Conservation (phyloP, 2,113 vertebrate species). For the Tyrannus savana region DNA sequence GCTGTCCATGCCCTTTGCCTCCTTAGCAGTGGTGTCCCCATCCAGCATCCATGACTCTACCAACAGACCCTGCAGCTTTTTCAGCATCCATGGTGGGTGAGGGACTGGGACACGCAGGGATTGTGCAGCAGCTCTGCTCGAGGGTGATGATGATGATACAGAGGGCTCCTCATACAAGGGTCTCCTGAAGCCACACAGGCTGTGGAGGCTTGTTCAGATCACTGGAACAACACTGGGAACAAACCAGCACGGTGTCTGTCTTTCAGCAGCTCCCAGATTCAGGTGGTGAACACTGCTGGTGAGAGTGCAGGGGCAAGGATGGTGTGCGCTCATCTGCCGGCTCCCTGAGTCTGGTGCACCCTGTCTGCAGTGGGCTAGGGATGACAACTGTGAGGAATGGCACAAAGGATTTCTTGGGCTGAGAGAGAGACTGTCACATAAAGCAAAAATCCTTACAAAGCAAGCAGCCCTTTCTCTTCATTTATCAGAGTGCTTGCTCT, state of each 20-base stretch:
- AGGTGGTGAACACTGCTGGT: accelerated
- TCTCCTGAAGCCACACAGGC: background rate
- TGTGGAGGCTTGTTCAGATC: background rate
- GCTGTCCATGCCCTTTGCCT: background rate
- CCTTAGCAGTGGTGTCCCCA: background rate
- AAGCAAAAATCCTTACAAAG: background rate
- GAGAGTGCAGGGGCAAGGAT: accelerated
- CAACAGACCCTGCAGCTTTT: background rate
- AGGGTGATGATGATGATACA: accelerated
- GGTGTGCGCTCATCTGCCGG: accelerated
- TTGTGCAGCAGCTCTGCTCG: accelerated
- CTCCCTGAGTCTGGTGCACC: background rate
- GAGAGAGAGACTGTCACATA: background rate
- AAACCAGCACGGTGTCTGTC: background rate
- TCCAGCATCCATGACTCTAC: background rate
- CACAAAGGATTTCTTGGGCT: background rate
- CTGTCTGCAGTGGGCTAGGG: background rate
- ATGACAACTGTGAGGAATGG: background rate
- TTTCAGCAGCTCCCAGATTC: background rate
- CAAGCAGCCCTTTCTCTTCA: background rate
- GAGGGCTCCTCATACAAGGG: background rate
- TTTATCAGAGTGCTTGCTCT: background rate
- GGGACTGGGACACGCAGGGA: accelerated
- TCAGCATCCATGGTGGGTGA: background rate
- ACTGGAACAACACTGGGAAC: background rate